phyloP scores from a whole-genome alignment of 2,113 vertebrate species.

The Seriola rivoliana region DNA sequence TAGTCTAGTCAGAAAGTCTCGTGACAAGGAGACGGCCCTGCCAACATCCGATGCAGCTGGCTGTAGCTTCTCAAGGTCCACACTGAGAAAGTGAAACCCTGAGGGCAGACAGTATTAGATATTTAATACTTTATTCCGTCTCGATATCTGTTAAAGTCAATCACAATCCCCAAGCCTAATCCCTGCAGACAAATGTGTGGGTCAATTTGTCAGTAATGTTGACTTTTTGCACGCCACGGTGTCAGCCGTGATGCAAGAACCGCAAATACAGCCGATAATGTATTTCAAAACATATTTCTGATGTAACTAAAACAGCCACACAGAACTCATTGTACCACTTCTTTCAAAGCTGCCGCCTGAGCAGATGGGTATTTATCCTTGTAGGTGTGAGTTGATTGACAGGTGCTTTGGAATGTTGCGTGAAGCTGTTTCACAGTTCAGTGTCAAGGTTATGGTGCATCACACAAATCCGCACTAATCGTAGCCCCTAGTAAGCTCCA shows the following conservation, averaged over 20 bases:
- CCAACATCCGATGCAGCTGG: constrained; percentile 81
- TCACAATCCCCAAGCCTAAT: constrained; percentile 16
- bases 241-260: constrained; percentile 38
- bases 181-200: constrained; percentile 40
- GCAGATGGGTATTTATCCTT: constrained; percentile 75
- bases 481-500: constrained; percentile 80
- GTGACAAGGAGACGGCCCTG: constrained; percentile 41
- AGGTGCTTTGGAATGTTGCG: constrained; percentile 80
- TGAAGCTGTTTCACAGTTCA: constrained; percentile 81
- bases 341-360: constrained; percentile 55
- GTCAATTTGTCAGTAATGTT: constrained; percentile 61
- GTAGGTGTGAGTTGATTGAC: constrained; percentile 80
- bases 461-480: constrained; percentile 82
- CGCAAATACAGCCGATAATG: constrained; percentile 16
- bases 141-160: constrained; percentile 37
- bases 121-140: constrained; percentile 43
- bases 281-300: constrained; percentile 49
- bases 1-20: constrained; percentile 66
- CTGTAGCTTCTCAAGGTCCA: constrained; percentile 72
- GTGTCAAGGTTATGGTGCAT: constrained; percentile 80
- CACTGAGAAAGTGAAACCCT: constrained; percentile 43
- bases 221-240: constrained; percentile 37
- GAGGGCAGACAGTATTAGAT: constrained; percentile 34
- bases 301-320: constrained; percentile 53
- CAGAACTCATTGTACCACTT: constrained; percentile 53